These are phyloP conservation scores for Oophaga sylvatica DNA, from an alignment of 2,797 vertebrate genomes.

Conservation along the genomic window DNA sequence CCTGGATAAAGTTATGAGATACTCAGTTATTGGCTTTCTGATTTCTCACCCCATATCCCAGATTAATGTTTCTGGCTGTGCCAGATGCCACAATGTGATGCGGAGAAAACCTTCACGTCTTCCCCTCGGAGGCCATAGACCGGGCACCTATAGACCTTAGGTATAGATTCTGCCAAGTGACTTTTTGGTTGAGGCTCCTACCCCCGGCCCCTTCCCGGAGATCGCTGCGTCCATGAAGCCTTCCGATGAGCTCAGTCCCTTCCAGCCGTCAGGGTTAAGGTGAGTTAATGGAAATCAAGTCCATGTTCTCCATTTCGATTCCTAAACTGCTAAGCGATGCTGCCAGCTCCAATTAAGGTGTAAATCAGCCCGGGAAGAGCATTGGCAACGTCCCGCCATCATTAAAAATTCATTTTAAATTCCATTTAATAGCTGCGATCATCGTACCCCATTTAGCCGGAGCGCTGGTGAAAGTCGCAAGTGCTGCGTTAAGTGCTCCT, in stretches of 20 bases:
- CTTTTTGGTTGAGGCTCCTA: background rate
- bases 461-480: conserved; percentile 30
- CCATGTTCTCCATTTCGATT: conserved; percentile 40
- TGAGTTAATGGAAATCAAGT: conserved; percentile 50
- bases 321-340: conserved; percentile 34
- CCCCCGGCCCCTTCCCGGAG: background rate
- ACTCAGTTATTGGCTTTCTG: background rate
- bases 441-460: conserved; percentile 55
- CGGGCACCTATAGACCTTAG: background rate
- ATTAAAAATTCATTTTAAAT: conserved; percentile 61
- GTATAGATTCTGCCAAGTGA: background rate
- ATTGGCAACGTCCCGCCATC: conserved; percentile 54
- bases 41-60: conserved; percentile 42
- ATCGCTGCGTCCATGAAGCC: background rate
- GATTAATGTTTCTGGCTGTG: conserved; percentile 30
- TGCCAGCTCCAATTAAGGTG: conserved; percentile 59
- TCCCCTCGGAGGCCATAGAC: background rate
- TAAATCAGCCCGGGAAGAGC: conserved; percentile 56
- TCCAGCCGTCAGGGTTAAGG: conserved; percentile 40
- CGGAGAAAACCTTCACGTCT: conserved; percentile 6
- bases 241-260: conserved; percentile 24
- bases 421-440: conserved; percentile 55
- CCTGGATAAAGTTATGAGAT: conserved; percentile 9
- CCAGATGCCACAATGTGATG: background rate
- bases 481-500: conserved; percentile 56